A percentile compares a stretch with the other conserved stretches of the same genome.
phyloP scores from a whole-genome alignment of 2,888 invertebrate genomes.

The Archaeoteleia sp. region DNA sequence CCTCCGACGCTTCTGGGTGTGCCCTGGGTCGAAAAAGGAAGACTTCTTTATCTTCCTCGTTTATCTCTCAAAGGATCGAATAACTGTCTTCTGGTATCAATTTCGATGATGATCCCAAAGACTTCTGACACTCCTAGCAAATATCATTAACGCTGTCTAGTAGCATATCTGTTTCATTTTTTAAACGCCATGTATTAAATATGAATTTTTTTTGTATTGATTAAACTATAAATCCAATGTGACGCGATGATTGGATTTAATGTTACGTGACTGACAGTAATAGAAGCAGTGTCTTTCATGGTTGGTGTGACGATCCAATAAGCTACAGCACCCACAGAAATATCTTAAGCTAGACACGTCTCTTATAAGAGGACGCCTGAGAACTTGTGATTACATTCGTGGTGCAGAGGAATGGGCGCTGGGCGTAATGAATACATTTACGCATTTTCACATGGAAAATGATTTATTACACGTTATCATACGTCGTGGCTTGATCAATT shows the following conservation, averaged over 20 bases:
- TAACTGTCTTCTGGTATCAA: conserved; percentile 23
- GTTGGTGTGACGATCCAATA: conserved; percentile 51
- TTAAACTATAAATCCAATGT: conserved; percentile 48
- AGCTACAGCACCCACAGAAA: conserved; percentile 53
- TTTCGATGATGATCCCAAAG: conserved; percentile 29
- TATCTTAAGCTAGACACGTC: conserved; percentile 64
- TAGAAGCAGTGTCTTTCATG: conserved; percentile 50
- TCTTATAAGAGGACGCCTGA: conserved; percentile 51
- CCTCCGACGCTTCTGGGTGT: conserved; percentile 12
- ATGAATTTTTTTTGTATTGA: conserved; percentile 34
- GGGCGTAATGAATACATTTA: conserved; percentile 49
- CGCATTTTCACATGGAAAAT: conserved; percentile 47
- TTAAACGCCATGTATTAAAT: conserved; percentile 25
- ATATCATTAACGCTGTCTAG: conserved; percentile 29
- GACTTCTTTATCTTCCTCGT: conserved; percentile 38
- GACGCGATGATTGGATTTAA: conserved; percentile 49
- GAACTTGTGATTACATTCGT: conserved; percentile 49
- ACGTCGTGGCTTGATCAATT: conserved; percentile 30
- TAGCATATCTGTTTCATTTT: conserved; percentile 28
- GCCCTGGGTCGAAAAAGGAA: conserved; percentile 15
- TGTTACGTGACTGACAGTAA: conserved; percentile 53
- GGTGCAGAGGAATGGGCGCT: conserved; percentile 7
- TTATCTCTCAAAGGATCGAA: conserved; percentile 24
- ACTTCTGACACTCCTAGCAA: conserved; percentile 20
- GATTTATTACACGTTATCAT: conserved; percentile 33